Base-by-base conservation (phyloP, 37 sponge, comb jelly and placozoan species). In the Sycon ciliatum region DNA sequence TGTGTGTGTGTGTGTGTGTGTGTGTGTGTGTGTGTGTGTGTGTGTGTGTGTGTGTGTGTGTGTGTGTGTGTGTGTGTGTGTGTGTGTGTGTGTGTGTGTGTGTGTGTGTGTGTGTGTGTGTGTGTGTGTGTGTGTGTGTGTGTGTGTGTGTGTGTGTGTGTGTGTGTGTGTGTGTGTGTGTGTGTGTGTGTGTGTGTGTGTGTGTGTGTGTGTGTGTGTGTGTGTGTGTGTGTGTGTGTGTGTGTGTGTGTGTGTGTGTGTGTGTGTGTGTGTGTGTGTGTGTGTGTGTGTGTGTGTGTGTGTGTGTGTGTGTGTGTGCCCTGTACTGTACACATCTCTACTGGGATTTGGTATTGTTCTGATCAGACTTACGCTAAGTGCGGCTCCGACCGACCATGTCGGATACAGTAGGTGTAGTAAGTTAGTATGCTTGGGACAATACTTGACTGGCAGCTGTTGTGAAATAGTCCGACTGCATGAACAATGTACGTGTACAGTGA, bases 71-170 rank as follows among this genome's bases (percentile, higher is more conserved):
- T 22, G 27, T 58, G 27, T 22, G 62, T 58, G 27, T 38, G 70
- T 69, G 46, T 69, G 70, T 38, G 46, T 69, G 46, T 69, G 46
- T 38, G 46, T 38, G 46, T 38, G 39, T 36, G 70, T 36, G 46
- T 39, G 70, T 39, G 70, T 69, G 24, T 38, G 24, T 69, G 39
- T 69, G 70, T 69, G 46, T 69, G 24, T 69, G 70, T 69, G 70
- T 69, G 39, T 69, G 70, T 38, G 46, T 69, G 46, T 4, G 70
- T 42, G 27, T 58, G 27, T 22, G 62, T 58, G 27, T 38, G 70
- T 69, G 34, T 69, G 70, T 38, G 46, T 69, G 46, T 69, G 46
- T 38, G 46, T 38, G 46, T 38, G 39, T 36, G 70, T 36, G 46
- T 39, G 70, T 39, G 70, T 69, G 5, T 24, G 24, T 69, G 39